These are phyloP conservation scores for Drosophila diplacantha DNA, from an alignment of 2,888 invertebrate genomes.

Conservation along the genomic window DNA sequence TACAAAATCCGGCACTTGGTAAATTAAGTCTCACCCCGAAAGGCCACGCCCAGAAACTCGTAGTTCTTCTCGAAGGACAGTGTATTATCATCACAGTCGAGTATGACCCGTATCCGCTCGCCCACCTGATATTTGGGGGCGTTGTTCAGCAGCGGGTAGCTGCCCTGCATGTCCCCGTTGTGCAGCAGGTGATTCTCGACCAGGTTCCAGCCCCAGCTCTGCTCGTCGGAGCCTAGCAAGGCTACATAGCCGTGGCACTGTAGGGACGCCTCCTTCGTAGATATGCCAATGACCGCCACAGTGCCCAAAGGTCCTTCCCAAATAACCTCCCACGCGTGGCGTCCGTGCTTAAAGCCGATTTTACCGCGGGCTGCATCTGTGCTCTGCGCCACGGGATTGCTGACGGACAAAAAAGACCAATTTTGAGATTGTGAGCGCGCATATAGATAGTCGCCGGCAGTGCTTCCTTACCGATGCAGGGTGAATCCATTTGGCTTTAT, in stretches of 20 bases:
- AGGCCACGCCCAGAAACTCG: conserved; percentile 98
- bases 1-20: neutral
- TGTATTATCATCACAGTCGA: conserved; percentile 98
- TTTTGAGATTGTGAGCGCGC: neutral
- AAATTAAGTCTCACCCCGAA: conserved; percentile 84
- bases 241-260: conserved; percentile 98
- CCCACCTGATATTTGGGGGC: conserved; percentile 99
- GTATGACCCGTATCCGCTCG: conserved; percentile 96
- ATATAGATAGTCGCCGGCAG: neutral
- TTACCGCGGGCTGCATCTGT: conserved; percentile 96
- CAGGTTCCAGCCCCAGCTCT: conserved; percentile 99
- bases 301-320: conserved; percentile 99
- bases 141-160: conserved; percentile 95
- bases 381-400: conserved; percentile 99
- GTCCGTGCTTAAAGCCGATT: conserved; percentile 92
- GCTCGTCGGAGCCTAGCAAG: conserved; percentile 94
- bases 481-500: conserved; percentile 98
- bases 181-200: conserved; percentile 98
- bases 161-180: conserved; percentile 96
- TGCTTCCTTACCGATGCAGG: conserved; percentile 84
- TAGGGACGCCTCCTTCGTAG: conserved; percentile 94
- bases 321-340: conserved; percentile 98
- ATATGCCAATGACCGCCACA: conserved; percentile 96
- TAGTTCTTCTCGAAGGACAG: conserved; percentile 98
- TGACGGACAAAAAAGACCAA: conserved; percentile 68